Evolutionary conservation across 2,888 invertebrate genomes (phyloP).

Genomic region (Isotomurus palustris): DNA sequence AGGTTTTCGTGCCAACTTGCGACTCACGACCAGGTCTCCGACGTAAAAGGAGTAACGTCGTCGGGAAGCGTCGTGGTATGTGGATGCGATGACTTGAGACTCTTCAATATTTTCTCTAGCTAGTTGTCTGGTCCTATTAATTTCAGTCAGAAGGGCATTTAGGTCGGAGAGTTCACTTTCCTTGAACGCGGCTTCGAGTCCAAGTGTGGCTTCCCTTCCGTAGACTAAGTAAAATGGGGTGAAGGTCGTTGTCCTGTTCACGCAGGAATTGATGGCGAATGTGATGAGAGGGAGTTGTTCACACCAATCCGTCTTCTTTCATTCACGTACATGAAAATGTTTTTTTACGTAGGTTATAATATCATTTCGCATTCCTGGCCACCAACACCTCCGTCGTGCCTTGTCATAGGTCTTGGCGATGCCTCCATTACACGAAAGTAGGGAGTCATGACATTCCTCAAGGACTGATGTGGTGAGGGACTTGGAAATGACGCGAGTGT

Average conservation of each 20-base stretch:
- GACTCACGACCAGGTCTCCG: not conserved
- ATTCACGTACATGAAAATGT: not conserved
- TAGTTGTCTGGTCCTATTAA: not conserved
- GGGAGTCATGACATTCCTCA: not conserved
- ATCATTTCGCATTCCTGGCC: not conserved
- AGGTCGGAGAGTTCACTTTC: not conserved
- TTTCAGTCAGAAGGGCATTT: no score
- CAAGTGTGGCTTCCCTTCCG: not conserved
- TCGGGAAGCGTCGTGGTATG: not conserved
- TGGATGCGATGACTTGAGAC: not conserved
- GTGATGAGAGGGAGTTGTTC: not conserved
- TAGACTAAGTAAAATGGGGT: not conserved
- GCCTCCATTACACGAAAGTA: not conserved
- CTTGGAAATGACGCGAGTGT: not conserved
- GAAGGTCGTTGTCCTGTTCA: not conserved
- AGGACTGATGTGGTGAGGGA: not conserved
- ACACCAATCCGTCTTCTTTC: not conserved
- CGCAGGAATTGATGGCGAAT: conserved; percentile 2
- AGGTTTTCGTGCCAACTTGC: not conserved
- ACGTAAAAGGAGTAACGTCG: not conserved
- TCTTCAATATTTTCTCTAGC: not conserved
- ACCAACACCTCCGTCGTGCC: not conserved
- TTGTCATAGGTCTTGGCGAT: conserved; percentile 1
- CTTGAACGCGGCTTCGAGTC: not conserved
- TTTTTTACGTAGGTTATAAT: not conserved